These are phyloP conservation scores for Apolygus lucorum DNA, from an alignment of 1,140 invertebrate species.

Conservation along the genomic window DNA sequence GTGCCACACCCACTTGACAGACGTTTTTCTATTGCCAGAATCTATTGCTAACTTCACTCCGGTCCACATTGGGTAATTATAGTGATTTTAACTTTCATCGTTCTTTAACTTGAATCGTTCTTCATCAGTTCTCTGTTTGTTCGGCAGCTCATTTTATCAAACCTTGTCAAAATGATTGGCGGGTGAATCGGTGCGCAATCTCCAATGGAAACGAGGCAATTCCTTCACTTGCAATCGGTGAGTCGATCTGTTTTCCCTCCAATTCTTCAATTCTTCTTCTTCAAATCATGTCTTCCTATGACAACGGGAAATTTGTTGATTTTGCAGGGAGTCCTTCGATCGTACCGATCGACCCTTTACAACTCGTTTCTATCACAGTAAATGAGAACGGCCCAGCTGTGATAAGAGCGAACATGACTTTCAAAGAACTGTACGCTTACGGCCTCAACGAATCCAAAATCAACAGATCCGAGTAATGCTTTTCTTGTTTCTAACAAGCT, in stretches of 20 bases:
- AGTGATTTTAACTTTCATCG: too few relatives aligned
- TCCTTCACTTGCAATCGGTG: not conserved
- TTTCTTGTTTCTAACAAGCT: not conserved
- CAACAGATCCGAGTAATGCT: not conserved
- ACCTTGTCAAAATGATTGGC: not conserved
- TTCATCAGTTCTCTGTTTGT: too few relatives aligned
- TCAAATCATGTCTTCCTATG: not conserved
- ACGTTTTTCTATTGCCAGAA: too few relatives aligned
- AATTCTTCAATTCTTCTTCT: not conserved
- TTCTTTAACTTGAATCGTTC: too few relatives aligned
- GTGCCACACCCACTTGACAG: too few relatives aligned
- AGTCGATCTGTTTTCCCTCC: not conserved
- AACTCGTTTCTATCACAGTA: not conserved
- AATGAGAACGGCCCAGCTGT: not conserved
- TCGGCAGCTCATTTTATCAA: not conserved
- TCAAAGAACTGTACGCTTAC: slow-evolving; percentile 2
- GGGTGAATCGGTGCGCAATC: not conserved
- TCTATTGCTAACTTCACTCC: too few relatives aligned
- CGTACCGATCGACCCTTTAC: not conserved
- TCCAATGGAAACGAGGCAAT: not conserved
- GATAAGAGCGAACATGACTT: not conserved
- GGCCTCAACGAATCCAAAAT: not conserved
- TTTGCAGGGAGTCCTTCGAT: not conserved
- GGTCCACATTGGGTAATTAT: too few relatives aligned
- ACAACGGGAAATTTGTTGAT: not conserved